Base-by-base conservation (phyloP, 2,888 invertebrate species). In the Mythimna vitellina region DNA sequence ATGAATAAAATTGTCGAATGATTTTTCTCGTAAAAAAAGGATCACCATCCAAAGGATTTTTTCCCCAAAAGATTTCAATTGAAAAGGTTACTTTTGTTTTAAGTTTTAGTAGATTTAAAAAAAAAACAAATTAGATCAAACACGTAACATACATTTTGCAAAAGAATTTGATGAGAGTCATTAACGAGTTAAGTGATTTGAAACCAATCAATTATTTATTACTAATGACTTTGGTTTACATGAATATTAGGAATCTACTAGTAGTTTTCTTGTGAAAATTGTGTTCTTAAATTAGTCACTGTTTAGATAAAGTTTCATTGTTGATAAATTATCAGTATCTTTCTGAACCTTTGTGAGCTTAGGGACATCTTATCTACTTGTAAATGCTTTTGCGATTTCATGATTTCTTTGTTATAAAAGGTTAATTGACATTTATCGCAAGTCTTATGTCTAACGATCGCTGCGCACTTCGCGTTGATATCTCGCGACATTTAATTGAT, bases 401-500 rank as follows among this genome's bases (percentile, higher is more conserved):
- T 53, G n/a, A 60, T 35, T 29, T 42, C 17, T 53, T 49, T 49
- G 17, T 53, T 51, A 25, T 49, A 17, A 57, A 35, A 67, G 9
- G 42, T 53, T 57, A 51, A 56, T 65, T 65, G 46, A 25, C 71
- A 77, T 88, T 92, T 92, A 93, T 93, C 92, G 92, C 90, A 90
- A 91, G 89, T 89, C 89, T 90, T 64, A 12, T 74, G 81, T 77
- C 85, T 91, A 92, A 91, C 89, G 89, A 89, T 81, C 75, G 79
- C 86, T 91, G 87, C 92, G 92, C 88, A 90, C 86, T 89, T 91
- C 89, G 91, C 91, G 86, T 89, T 92, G 91, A 93, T 94, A 95
- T 95, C 95, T 94, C 86, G 88, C 89, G 88, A 88, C 85, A 86
- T 90, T 89, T 93, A 95, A 94, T 94, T 87, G 89, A 87, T 87